Conservation (phyloP, 2,888 invertebrate genomes). For the Euclidia mi region DNA sequence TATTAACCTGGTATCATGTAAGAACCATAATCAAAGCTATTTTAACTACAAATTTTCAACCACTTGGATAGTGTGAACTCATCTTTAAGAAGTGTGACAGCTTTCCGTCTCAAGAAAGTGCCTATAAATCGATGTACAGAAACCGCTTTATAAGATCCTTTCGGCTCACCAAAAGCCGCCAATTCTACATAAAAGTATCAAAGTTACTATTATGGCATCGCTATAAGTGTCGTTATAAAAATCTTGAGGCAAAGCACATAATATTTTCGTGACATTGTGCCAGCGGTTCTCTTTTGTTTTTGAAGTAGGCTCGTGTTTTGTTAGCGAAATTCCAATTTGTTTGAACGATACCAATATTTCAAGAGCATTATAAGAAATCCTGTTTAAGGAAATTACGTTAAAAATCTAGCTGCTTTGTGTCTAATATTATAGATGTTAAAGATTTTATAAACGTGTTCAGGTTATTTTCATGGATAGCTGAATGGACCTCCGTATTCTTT, state of each 20-base stretch:
- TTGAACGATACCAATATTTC: conserved; percentile 36
- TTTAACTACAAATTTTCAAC: too few species aligned
- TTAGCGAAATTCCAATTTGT: conserved; percentile 38
- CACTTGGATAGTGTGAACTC: conserved; percentile 9
- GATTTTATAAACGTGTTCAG: background rate
- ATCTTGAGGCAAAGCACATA: conserved; percentile 17
- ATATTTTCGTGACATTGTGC: conserved; percentile 23
- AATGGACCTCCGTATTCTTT: too few species aligned
- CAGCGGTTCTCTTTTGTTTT: conserved; percentile 14
- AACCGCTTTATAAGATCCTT: conserved; percentile 31
- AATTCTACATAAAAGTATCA: conserved; percentile 26
- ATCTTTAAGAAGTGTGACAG: conserved; percentile 28
- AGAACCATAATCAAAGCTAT: too few species aligned
- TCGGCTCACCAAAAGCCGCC: conserved; percentile 17
- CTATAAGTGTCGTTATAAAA: conserved; percentile 11
- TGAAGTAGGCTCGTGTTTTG: conserved; percentile 28
- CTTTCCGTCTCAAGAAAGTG: conserved; percentile 29
- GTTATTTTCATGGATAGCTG: too few species aligned
- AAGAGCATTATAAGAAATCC: conserved; percentile 32
- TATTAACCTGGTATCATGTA: too few species aligned
- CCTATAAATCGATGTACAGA: conserved; percentile 31
- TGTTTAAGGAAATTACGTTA: conserved; percentile 10
- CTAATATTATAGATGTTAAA: conserved; percentile 15
- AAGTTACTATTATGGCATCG: conserved; percentile 16
- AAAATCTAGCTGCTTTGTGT: conserved; percentile 2